Base-by-base conservation (phyloP, 2,888 invertebrate genomes). In the Dinocampus coccinellae region DNA sequence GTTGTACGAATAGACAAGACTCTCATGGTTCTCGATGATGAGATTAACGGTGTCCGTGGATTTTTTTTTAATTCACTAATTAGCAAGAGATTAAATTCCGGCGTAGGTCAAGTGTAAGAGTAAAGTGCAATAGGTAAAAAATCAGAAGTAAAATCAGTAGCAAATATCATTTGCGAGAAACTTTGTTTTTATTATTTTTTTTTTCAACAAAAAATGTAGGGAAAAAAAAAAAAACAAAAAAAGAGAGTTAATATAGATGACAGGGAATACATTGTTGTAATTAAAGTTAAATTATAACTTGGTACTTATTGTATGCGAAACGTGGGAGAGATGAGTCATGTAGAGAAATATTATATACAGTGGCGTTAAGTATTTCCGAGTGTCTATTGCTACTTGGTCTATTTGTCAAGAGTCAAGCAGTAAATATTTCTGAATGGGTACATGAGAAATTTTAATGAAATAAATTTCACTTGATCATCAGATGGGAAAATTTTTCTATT, bases 201-300 rank as follows among this genome's bases (percentile, higher is more conserved):
- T n/a, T n/a, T n/a, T n/a, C n/a, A n/a, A n/a, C n/a, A n/a, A n/a
- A n/a, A n/a, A n/a, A n/a, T n/a, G n/a, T n/a, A n/a, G n/a, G n/a
- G n/a, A n/a, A n/a, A n/a, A n/a, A n/a, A n/a, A n/a, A n/a, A n/a
- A 22, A 16, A 1, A 9, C n/a, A 58, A 16, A n/a, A 58, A n/a
- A 36, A 34, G 34, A 39, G 22, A n/a, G 24, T 22, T 20, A n/a
- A 47, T 70, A 22, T 68, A 67, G 65, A 29, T 65, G 79, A 75
- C 73, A 68, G 71, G 55, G 66, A 70, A 75, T 74, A 79, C 73
- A 80, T 76, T 78, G 80, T 76, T 75, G 81, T 80, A 78, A 82
- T 83, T 82, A 80, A 81, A 75, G 73, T 76, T 52, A 65, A 76
- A 62, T 78, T 80, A 77, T 81, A 81, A 80, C 78, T 60, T 24